Percentiles rank a stretch among this genome's conserved stretches.
Evolutionary conservation across 2,113 vertebrate genomes (phyloP).

Genomic region (Daphoenositta chrysoptera): DNA sequence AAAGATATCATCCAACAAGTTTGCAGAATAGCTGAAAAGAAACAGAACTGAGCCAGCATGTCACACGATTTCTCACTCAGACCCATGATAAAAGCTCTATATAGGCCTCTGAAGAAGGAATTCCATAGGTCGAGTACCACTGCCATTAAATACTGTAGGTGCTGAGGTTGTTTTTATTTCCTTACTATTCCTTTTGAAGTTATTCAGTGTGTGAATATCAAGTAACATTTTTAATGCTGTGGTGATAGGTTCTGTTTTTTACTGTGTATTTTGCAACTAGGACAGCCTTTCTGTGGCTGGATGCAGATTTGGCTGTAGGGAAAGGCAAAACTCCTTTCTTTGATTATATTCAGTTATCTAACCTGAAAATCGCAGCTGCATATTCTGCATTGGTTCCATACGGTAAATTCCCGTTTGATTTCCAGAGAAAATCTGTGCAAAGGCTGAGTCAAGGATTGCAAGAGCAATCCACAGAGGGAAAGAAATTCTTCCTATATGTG

Average conservation of each 20-base stretch:
- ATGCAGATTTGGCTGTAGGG: not conserved
- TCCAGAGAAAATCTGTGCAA: not conserved
- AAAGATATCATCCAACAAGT: slow-evolving; percentile 20
- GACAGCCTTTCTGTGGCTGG: not conserved
- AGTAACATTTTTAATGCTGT: slow-evolving; percentile 5
- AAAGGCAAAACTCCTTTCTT: not conserved
- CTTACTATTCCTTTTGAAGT: slow-evolving; percentile 33
- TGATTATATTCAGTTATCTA: slow-evolving; percentile 9
- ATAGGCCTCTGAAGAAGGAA: slow-evolving; percentile 14
- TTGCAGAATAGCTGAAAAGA: not conserved
- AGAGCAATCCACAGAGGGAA: not conserved
- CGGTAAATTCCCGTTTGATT: not conserved
- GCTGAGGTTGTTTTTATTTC: slow-evolving; percentile 34
- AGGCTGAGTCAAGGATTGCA: slow-evolving; percentile 28
- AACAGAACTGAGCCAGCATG: not conserved
- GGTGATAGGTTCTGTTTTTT: not conserved
- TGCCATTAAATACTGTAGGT: slow-evolving; percentile 31
- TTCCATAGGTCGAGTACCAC: not conserved
- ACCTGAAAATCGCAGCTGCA: not conserved
- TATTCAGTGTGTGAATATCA: not conserved
- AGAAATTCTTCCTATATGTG: not conserved
- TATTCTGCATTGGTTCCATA: slow-evolving; percentile 25
- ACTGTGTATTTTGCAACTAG: slow-evolving; percentile 1
- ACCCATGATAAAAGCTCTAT: slow-evolving; percentile 39
- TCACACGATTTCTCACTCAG: slow-evolving; percentile 14